A percentile compares a stretch with the other conserved stretches of the same genome.
Evolutionary conservation across 2,113 vertebrate species (phyloP).

Genomic region (Actenoides hombroni): DNA sequence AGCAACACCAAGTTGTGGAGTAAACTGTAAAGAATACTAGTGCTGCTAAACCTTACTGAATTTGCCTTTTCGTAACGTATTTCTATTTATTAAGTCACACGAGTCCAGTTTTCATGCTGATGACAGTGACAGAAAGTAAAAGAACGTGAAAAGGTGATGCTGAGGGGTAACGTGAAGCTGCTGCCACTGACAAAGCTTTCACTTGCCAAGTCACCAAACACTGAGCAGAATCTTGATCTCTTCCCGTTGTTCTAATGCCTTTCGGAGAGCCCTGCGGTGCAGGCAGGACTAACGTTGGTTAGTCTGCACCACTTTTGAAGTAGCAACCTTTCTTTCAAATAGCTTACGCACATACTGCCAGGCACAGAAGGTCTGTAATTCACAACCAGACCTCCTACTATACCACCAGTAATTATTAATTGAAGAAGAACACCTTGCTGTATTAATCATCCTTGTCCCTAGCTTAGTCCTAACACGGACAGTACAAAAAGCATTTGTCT

Average conservation of each 20-base stretch:
- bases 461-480: rapidly evolving
- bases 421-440: neutral
- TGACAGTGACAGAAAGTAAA: rapidly evolving
- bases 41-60: neutral
- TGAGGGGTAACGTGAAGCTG: neutral
- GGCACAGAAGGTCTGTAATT: neutral
- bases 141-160: neutral
- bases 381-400: neutral
- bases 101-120: neutral
- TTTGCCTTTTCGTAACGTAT: neutral
- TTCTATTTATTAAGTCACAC: neutral
- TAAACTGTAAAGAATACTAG: neutral
- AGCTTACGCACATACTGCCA: neutral
- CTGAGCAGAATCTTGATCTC: neutral
- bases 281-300: neutral
- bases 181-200: neutral
- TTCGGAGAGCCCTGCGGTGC: neutral
- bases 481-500: neutral
- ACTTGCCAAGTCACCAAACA: neutral
- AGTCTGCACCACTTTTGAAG: neutral
- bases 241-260: neutral
- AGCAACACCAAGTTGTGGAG: neutral
- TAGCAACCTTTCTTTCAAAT: neutral
- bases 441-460: neutral
- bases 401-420: neutral